These are phyloP conservation scores for Dione juno DNA, from an alignment of 2,888 invertebrate genomes.

Conservation along the genomic window DNA sequence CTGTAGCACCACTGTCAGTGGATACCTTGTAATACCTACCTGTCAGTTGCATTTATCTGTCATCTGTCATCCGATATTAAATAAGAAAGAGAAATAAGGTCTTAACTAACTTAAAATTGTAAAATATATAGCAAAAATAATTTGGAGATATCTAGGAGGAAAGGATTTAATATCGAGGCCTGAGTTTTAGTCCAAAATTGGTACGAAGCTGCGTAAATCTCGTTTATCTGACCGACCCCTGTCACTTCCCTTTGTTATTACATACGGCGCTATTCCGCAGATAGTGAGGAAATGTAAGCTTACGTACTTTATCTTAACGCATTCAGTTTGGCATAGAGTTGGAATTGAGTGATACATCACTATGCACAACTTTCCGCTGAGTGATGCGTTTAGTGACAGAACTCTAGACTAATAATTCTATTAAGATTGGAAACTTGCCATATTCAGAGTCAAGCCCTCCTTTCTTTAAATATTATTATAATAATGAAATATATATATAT, in stretches of 20 bases:
- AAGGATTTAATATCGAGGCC: conserved; percentile 31
- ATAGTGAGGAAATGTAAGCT: background rate
- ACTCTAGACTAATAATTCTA: no score
- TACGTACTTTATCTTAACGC: background rate
- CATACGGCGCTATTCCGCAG: conserved; percentile 28
- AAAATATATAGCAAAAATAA: background rate
- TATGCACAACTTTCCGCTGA: background rate
- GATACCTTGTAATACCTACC: no score
- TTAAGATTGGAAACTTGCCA: no score
- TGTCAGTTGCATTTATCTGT: no score
- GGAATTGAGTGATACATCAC: background rate
- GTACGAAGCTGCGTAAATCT: conserved; percentile 42
- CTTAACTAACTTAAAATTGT: no score
- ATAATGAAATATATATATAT: no score
- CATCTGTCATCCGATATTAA: no score
- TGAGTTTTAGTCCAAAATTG: conserved; percentile 21
- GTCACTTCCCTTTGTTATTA: conserved; percentile 40
- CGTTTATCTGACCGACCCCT: conserved; percentile 41
- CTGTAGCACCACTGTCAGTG: no score
- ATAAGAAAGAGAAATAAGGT: no score
- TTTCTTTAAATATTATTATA: no score
- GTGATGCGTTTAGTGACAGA: no score
- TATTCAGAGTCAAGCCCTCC: no score
- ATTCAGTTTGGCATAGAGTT: background rate
- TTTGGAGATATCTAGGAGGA: conserved; percentile 5